These are phyloP conservation scores for Trachelipus rathkii DNA, from an alignment of 1,140 invertebrate genomes.

Conservation along the genomic window DNA sequence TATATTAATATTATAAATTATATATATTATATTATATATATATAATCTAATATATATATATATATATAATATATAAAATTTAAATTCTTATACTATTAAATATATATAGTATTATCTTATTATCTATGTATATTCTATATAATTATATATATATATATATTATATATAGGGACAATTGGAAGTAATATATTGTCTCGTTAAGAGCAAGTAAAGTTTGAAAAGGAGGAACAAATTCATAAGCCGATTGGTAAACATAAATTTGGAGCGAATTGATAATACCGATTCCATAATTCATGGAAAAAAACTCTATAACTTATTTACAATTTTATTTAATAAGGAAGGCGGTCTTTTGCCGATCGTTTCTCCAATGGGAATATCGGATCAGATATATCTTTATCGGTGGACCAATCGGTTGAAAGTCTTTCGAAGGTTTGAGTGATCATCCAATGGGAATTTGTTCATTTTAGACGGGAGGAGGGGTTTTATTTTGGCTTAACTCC, in stretches of 20 bases:
- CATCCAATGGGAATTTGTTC: background rate
- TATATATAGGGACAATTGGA: too few species aligned
- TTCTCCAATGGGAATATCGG: background rate
- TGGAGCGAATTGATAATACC: background rate
- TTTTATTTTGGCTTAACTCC: background rate
- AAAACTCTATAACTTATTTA: background rate
- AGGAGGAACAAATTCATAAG: too few species aligned
- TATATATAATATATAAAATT: too few species aligned
- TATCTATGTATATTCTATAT: too few species aligned
- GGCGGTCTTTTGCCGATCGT: background rate
- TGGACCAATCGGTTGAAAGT: background rate
- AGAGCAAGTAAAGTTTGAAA: too few species aligned
- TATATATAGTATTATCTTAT: too few species aligned
- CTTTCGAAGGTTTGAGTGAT: background rate
- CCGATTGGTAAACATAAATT: background rate
- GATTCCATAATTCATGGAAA: conserved; percentile 10
- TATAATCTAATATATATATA: too few species aligned
- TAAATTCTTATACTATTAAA: too few species aligned
- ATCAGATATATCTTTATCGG: background rate
- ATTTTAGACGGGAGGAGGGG: background rate
- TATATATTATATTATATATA: too few species aligned
- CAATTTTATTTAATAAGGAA: background rate
- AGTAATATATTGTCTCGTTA: too few species aligned
- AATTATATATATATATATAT: too few species aligned
- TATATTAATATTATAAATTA: too few species aligned